These are phyloP conservation scores for Aeoliscus strigatus DNA, from an alignment of 2,797 vertebrate species.

Conservation along the genomic window DNA sequence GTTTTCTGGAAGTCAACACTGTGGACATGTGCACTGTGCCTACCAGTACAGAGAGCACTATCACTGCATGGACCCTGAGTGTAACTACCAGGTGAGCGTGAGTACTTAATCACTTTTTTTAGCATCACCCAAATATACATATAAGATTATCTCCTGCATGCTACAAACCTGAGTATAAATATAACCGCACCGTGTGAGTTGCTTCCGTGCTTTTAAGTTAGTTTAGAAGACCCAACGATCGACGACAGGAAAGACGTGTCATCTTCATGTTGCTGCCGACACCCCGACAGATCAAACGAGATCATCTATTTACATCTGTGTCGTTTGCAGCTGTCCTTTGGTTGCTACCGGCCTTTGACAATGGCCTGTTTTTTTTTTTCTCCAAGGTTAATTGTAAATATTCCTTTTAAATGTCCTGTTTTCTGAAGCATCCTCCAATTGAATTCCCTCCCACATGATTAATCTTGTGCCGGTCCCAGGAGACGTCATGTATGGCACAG, in stretches of 20 bases:
- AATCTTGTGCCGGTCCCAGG: slow-evolving; percentile 71
- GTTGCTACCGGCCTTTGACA: slow-evolving; percentile 43
- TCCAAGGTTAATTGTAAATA: slow-evolving; percentile 64
- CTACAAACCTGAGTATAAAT: not conserved
- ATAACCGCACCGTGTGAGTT: no score
- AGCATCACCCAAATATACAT: slow-evolving; percentile 34
- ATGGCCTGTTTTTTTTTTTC: slow-evolving; percentile 63
- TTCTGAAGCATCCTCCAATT: slow-evolving; percentile 54
- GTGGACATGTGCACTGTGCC: slow-evolving; percentile 96
- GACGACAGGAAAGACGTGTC: slow-evolving; percentile 36
- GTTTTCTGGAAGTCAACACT: slow-evolving; percentile 99
- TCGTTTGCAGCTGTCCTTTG: slow-evolving; percentile 31
- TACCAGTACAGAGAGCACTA: slow-evolving; percentile 99
- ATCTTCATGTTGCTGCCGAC: slow-evolving; percentile 33
- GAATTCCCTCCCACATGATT: slow-evolving; percentile 77
- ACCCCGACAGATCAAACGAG: slow-evolving; percentile 37
- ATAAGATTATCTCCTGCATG: not conserved
- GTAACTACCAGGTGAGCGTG: slow-evolving; percentile 95
- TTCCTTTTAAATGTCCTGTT: slow-evolving; percentile 31
- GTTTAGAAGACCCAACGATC: not conserved
- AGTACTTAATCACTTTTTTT: slow-evolving; percentile 54
- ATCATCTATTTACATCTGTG: slow-evolving; percentile 27
- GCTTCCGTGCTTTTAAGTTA: no score
- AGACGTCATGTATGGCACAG: slow-evolving; percentile 70
- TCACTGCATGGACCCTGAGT: slow-evolving; percentile 98